A percentile compares a stretch with the other conserved stretches of the same genome.
Evolutionary conservation across 2,113 vertebrate genomes (phyloP).

Genomic region (Piprites chloris): DNA sequence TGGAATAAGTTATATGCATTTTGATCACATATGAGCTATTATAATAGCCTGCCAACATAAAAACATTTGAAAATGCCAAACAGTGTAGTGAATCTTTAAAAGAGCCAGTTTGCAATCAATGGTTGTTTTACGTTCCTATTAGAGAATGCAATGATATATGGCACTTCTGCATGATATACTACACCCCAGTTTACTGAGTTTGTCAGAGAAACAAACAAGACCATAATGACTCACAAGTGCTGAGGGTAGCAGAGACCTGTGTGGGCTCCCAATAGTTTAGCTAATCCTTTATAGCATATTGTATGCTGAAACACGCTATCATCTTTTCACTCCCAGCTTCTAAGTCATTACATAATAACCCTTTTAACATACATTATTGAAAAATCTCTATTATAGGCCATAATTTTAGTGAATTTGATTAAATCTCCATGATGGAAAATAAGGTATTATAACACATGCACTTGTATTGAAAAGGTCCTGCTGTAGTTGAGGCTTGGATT

Average conservation of each 20-base stretch:
- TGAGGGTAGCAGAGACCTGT: not conserved
- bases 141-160: not conserved
- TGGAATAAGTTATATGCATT: conserved; percentile 32
- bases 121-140: conserved; percentile 27
- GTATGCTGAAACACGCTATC: conserved; percentile 23
- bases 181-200: conserved; percentile 32
- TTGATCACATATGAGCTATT: conserved; percentile 50
- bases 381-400: conserved; percentile 60
- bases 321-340: conserved; percentile 51
- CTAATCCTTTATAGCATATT: conserved; percentile 6
- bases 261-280: not conserved
- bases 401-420: conserved; percentile 68
- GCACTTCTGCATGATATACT: not conserved
- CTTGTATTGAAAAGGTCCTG: conserved; percentile 28
- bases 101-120: conserved; percentile 1
- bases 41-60: conserved; percentile 38
- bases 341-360: conserved; percentile 64
- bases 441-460: conserved; percentile 52
- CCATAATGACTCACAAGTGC: not conserved
- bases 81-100: not conserved
- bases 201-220: conserved; percentile 24
- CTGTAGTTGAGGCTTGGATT: not conserved
- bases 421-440: conserved; percentile 65
- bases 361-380: conserved; percentile 71
- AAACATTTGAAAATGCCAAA: conserved; percentile 7